phyloP scores from a whole-genome alignment of 2,888 invertebrate species.

The Macaria liturata region DNA sequence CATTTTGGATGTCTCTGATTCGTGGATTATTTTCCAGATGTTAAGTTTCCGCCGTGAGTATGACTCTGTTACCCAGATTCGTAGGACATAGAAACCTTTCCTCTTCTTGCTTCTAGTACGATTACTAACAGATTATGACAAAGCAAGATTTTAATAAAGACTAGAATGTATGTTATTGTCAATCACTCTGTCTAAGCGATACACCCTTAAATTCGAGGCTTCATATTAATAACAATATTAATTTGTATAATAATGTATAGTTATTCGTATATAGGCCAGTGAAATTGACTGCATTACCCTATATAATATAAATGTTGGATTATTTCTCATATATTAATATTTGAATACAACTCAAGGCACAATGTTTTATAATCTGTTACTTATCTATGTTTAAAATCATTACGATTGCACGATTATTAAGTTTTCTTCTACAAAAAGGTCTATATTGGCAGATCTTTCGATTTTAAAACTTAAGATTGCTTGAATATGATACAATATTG shows the following conservation, averaged over 20 bases:
- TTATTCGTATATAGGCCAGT: conserved; percentile 66
- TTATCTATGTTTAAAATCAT: conserved; percentile 52
- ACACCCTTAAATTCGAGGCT: conserved; percentile 77
- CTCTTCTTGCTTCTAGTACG: conserved; percentile 10
- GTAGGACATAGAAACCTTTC: conserved; percentile 25
- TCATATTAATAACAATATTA: conserved; percentile 48
- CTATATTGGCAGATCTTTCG: conserved; percentile 71
- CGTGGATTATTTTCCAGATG: no score
- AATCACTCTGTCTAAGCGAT: conserved; percentile 70
- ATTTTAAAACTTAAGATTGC: conserved; percentile 49
- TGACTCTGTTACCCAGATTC: conserved; percentile 22
- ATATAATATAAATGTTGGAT: conserved; percentile 63
- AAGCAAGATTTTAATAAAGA: conserved; percentile 69
- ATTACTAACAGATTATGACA: conserved; percentile 48
- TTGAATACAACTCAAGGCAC: conserved; percentile 80
- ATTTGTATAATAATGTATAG: conserved; percentile 63
- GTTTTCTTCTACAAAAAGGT: conserved; percentile 37
- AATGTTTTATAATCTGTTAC: conserved; percentile 60
- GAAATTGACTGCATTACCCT: conserved; percentile 78
- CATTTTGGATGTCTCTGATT: no score
- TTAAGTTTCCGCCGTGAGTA: no score
- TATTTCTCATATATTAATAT: conserved; percentile 46
- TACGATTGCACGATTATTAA: conserved; percentile 59
- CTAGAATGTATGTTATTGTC: conserved; percentile 80
- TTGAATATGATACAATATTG: conserved; percentile 30